Evolutionary conservation across 2,888 invertebrate genomes (phyloP), one percentile per base, ranked within the genome.

Genomic region (Agrotis puta): DNA sequence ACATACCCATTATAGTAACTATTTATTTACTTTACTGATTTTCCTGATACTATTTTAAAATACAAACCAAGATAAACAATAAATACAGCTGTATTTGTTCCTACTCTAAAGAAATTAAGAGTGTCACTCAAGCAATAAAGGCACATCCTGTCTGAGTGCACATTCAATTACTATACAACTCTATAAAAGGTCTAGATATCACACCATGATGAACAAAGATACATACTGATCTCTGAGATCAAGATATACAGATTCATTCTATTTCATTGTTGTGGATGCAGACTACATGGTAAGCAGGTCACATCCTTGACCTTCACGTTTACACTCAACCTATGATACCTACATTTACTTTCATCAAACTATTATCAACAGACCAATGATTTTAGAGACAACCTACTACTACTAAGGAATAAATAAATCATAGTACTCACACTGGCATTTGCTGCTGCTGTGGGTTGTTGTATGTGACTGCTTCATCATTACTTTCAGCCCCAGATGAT

Each of bases 401-500:
- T 33, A 47, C 5, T 16, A 16, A 64, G n/a, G 2, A 58, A 61
- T 53, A 13, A 61, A 24, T 51, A 27, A 39, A 50, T 76, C 79
- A 69, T 58, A 50, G 39, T 79, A 98, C 98, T 98, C 94, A 98
- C 98, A 98, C 97, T 70, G 98, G 96, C 93, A 98, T 96, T 76
- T 97, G 97, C 88, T 98, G 97, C 89, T 98, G 98, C 88, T 97
- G 97, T 62, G 97, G 96, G 94, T 98, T 98, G 92, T 97, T 98
- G 94, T 98, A 98, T 74, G 96, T 94, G 82, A 98, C 97, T 94
- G 98, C 97, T 92, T 99, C 99, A 95, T 99, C 99, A 92, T 98
- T 98, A 88, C 98, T 99, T 92, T 99, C 99, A 47, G 98, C 99
- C 65, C 99, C 99, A 20, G 99, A 99, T 89, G 99, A 99, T 76